Conservation (phyloP, 2,113 vertebrate genomes). For the Tylochromis polylepis region DNA sequence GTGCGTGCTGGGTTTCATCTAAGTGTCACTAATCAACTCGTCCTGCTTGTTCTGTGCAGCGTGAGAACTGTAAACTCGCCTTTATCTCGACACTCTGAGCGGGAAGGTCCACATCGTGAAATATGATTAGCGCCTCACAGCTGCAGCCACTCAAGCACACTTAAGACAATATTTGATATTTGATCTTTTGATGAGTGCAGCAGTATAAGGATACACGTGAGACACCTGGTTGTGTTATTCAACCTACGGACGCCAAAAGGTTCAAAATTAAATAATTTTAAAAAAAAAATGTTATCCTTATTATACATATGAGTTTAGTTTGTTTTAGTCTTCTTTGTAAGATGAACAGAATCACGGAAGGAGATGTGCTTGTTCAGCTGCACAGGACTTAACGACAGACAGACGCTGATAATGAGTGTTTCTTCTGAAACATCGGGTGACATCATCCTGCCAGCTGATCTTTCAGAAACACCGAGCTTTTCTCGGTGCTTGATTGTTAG, state of each 20-base stretch:
- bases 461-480: not conserved
- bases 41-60: not conserved
- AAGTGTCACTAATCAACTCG: not conserved
- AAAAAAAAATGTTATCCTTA: not conserved
- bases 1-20: not conserved
- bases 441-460: not conserved
- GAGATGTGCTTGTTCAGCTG: not conserved
- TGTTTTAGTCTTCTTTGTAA: not conserved
- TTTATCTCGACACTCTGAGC: not conserved
- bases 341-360: not conserved
- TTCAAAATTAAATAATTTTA: not conserved
- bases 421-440: not conserved
- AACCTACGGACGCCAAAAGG: not conserved
- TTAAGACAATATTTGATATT: not conserved
- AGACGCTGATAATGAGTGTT: not conserved
- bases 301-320: not conserved
- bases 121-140: not conserved
- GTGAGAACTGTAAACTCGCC: not conserved
- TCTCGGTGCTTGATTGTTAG: not conserved
- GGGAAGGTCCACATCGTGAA: not conserved
- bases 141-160: not conserved
- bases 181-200: not conserved
- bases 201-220: not conserved
- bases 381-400: not conserved
- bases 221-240: not conserved